Evolutionary conservation across 2,888 invertebrate genomes (phyloP).

Genomic region (Lycia hirtaria): DNA sequence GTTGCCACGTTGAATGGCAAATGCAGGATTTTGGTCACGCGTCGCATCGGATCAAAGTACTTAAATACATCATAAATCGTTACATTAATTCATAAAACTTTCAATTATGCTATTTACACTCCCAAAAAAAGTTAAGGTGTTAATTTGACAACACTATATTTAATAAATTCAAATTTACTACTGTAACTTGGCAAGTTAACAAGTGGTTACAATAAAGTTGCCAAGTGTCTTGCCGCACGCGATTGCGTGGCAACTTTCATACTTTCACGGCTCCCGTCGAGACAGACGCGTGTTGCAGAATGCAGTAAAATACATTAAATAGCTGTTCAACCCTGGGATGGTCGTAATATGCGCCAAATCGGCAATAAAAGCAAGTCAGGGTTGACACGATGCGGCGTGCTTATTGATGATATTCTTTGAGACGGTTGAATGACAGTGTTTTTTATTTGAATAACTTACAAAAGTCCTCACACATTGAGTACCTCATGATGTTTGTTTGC

Average conservation of each 20-base stretch:
- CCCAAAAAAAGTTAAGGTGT: background rate
- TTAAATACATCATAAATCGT: too few species aligned
- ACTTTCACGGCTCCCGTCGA: conserved; percentile 3
- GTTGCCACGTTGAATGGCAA: too few species aligned
- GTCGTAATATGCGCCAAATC: conserved; percentile 6
- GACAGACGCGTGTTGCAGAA: conserved; percentile 3
- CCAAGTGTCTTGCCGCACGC: too few species aligned
- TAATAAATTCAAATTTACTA: background rate
- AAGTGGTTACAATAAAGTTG: too few species aligned
- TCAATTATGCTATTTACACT: background rate
- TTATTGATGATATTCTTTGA: too few species aligned
- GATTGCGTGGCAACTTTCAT: conserved; percentile 17
- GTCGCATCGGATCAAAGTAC: too few species aligned
- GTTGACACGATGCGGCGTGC: background rate
- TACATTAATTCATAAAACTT: too few species aligned
- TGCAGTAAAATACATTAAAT: conserved; percentile 12
- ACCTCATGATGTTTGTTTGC: too few species aligned
- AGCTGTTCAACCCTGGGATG: conserved; percentile 7
- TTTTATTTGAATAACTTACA: too few species aligned
- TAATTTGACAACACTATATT: background rate
- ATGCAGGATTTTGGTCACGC: too few species aligned
- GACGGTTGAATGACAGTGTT: too few species aligned
- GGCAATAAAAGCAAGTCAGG: background rate
- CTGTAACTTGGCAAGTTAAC: conserved; percentile 10
- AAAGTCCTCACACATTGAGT: too few species aligned